Base-by-base conservation (phyloP, 2,797 vertebrate genomes). In the Ciconia nigra region DNA sequence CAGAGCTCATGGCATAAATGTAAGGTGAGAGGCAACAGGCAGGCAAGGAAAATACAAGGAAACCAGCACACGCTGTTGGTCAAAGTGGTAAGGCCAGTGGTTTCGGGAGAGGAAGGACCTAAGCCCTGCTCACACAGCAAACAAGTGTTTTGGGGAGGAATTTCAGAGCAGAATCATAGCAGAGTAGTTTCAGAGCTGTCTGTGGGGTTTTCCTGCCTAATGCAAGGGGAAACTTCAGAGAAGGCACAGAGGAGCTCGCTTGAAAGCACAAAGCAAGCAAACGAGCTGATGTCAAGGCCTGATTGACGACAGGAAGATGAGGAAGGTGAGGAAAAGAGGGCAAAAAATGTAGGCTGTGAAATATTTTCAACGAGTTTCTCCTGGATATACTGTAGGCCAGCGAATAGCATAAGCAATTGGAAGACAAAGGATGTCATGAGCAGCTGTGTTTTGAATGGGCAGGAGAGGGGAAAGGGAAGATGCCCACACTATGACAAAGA, bases 401-500 rank as follows among this genome's bases (percentile, higher is more conserved):
- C 15, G 37, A 91, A 49, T 4, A 67, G 44, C 21, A 29, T 25
- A 67, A 72, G 10, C 41, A 61, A 10, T 9, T 67, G 66, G 55
- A 84, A 84, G 46, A 65, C 8, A 29, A 46, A 6, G 14, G 33
- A 39, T 41, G 15, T 22, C 8, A 46, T 13, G 17, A 83, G 31
- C 41, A 71, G 31, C 21, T 47, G n/a, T 19, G 31, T 28, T 74
- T 74, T 76, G 42, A 92, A 69, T 29, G 39, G 26, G 5, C 12
- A 58, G 33, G 18, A 54, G 49, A 72, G 18, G 14, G 6, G 22
- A 83, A 66, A 65, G 39, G n/a, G 31, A 89, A 58, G 47, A 67
- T 41, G 17, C 2, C 5, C 9, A 31, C 1, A 0, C 54, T 28
- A 19, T 35, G 29, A 46, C 0, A 5, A 65, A 95, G 31, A 47